Evolutionary conservation across 2,888 invertebrate genomes (phyloP), one percentile per base, ranked within the genome.

Genomic region (Aradus depressus): DNA sequence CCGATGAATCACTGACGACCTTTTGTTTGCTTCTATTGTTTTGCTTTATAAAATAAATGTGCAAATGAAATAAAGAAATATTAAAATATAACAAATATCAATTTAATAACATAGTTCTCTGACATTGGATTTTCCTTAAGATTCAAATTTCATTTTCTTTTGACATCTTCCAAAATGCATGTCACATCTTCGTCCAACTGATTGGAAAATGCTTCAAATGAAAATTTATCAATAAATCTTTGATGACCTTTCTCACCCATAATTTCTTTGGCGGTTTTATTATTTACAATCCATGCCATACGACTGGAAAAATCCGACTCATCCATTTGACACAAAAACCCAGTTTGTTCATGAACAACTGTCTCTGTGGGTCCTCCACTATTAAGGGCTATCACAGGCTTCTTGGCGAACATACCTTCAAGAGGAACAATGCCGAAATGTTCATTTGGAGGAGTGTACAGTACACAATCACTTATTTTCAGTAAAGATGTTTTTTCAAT

Each of bases 361-460:
- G 98, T 95, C 68, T 99, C 98, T 1, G 80, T 80, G 0, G 98
- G 98, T 0, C 98, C 98, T 22, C 98, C 98, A 62, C 87, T 89
- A 63, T 90, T 86, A 0, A 89, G 84, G 0, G 98, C 98, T 59
- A 99, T 81, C 0, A 99, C 95, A 3, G 97, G 95, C 63, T 89
- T 87, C 3, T 77, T 74, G 65, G 83, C 80, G 65, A 89, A 89
- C 98, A 98, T 98, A 0, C 96, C 95, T 73, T 99, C 98, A 48
- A 99, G 72, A 0, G 99, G 98, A 6, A 98, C 98, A 62, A 99
- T 99, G 4, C 98, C 98, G 72, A 98, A 98, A 71, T 99, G 98
- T 68, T 99, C 98, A 66, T 88, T 87, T 2, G 84, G 80, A 2
- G 98, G 98, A 5, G 98, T 99, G 65, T 99, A 99, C 19, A 98